phyloP scores from a whole-genome alignment of 2,797 vertebrate species.

The Strix occidentalis region DNA sequence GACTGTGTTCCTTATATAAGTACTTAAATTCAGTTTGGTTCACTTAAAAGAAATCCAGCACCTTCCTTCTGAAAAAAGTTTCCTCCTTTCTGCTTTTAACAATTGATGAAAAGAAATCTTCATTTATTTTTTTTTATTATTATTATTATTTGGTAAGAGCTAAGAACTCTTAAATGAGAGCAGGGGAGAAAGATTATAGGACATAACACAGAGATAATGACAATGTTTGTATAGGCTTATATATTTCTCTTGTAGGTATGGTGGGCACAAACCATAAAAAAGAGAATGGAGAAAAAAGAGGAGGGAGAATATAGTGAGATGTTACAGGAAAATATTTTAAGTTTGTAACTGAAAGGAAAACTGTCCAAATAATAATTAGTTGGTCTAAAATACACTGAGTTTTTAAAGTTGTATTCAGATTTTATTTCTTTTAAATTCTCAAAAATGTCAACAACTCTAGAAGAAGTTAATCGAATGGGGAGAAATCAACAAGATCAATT shows the following conservation, averaged over 20 bases:
- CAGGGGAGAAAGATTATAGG: rapidly evolving
- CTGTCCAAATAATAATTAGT: not conserved
- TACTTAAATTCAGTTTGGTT: not conserved
- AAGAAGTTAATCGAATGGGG: not conserved
- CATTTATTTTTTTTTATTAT: not conserved
- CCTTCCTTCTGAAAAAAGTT: not conserved
- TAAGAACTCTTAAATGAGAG: not conserved
- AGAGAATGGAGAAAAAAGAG: not conserved
- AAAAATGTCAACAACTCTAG: not conserved
- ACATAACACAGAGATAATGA: not conserved
- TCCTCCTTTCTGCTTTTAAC: not conserved
- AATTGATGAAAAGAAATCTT: not conserved
- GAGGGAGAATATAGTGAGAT: not conserved
- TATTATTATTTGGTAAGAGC: not conserved
- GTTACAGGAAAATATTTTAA: not conserved
- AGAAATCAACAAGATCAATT: not conserved
- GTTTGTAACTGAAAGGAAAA: not conserved
- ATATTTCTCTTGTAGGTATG: not conserved
- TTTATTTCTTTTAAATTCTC: not conserved
- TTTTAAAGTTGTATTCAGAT: not conserved
- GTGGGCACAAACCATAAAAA: not conserved
- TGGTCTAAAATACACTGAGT: not conserved
- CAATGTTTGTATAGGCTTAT: not conserved
- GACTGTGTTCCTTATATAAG: not conserved
- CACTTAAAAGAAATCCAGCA: not conserved